These are phyloP conservation scores for Menidia beryllina DNA, from an alignment of 2,113 vertebrate genomes.

Conservation along the genomic window DNA sequence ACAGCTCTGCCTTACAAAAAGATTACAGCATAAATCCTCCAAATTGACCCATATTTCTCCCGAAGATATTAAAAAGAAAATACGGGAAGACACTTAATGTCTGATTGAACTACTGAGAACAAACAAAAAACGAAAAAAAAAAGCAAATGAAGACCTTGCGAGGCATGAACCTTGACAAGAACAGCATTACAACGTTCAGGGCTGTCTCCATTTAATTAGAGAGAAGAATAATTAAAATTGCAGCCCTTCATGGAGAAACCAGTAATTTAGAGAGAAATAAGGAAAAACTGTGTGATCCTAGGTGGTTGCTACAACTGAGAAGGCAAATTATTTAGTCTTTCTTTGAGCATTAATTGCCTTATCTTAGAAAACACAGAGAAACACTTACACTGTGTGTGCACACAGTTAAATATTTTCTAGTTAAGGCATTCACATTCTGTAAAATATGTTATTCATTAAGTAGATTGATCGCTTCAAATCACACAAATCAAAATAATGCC, in stretches of 20 bases:
- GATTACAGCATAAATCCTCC: slow-evolving; percentile 73
- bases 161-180: slow-evolving; percentile 2
- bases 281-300: slow-evolving; percentile 4
- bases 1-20: slow-evolving; percentile 58
- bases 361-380: slow-evolving; percentile 3
- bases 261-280: slow-evolving; percentile 13
- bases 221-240: slow-evolving; percentile 19
- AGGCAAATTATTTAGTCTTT: background rate
- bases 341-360: slow-evolving; percentile 5
- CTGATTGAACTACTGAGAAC: slow-evolving; percentile 41
- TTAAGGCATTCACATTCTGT: background rate
- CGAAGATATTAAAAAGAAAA: slow-evolving; percentile 60
- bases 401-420: background rate
- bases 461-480: background rate
- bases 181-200: slow-evolving; percentile 11
- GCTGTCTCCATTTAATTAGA: slow-evolving; percentile 9
- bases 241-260: background rate
- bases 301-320: slow-evolving; percentile 23
- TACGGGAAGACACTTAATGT: slow-evolving; percentile 22
- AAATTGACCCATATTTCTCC: slow-evolving; percentile 61
- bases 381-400: background rate
- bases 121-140: slow-evolving; percentile 17
- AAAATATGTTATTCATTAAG: background rate
- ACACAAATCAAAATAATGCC: background rate
- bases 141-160: slow-evolving; percentile 5